Base-by-base conservation (phyloP, 2,113 vertebrate genomes). In the Corynorhinus townsendii region DNA sequence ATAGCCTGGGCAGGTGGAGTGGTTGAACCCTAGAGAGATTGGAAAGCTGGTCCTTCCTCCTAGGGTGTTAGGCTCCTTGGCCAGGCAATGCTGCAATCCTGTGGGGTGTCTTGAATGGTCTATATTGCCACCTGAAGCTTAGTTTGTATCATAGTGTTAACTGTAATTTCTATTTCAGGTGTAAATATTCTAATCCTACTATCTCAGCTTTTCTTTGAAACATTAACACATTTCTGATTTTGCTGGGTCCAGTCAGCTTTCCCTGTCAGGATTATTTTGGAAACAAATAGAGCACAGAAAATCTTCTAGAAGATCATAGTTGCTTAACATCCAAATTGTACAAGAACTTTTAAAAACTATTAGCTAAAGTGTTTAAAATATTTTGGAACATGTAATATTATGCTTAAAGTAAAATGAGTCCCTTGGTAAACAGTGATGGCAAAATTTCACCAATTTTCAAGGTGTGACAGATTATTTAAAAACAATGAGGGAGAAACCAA, bases 211-310 rank as follows among this genome's bases (percentile, higher is more conserved):
- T 92, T 94, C 59, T 64, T 84, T 95, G 82, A 88, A 94, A 64
- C 68, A 79, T 91, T 84, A 95, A 62, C 38, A 80, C 26, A 54
- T 93, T 92, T 77, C 19, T 85, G 45, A 84, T n/a, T 94, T 94
- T 89, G n/a, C 3, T 89, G 35, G 11, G n/a, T 90, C 35, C 82
- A 43, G 56, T 45, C 11, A 68, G 30, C 6, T 62, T 90, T 80
- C 19, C 30, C 75, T 15, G 14, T 54, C 33, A 73, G 77, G 16
- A 77, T 47, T 90, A 33, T 22, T 89, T 89, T 79, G 19, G 1
- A 69, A 66, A 75, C 45, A 72, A 90, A 64, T 22, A 64, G 4
- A 81, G 11, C 33, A 80, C 8, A 83, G 16, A 35, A 80, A 66
- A 82, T 68, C 22, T 28, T 56, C 33, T 30, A 62, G 52, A 80